Evolutionary conservation across 2,797 vertebrate genomes (phyloP).

Genomic region (Lemur catta): DNA sequence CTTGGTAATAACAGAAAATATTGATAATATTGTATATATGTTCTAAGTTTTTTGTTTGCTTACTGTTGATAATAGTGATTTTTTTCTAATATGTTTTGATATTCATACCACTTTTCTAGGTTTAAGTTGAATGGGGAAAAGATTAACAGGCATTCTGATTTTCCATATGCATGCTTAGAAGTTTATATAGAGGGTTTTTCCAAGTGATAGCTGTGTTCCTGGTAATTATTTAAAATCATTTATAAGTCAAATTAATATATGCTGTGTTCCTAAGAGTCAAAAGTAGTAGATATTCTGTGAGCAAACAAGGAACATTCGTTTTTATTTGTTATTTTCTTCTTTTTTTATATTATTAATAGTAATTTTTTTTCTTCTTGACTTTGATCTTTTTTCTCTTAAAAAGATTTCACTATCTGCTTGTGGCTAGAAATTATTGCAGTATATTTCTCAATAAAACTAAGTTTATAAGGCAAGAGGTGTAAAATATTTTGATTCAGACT

Average conservation of each 20-base stretch:
- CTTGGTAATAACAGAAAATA: neutral
- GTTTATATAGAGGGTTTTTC: neutral
- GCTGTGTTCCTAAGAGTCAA: neutral
- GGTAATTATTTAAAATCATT: neutral
- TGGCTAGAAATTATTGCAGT: neutral
- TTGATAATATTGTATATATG: neutral
- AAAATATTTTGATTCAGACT: neutral
- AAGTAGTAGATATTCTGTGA: neutral
- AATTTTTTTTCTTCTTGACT: neutral
- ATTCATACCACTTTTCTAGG: neutral
- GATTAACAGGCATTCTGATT: neutral
- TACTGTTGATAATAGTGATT: neutral
- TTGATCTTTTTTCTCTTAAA: neutral
- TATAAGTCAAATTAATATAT: neutral
- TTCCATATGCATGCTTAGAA: neutral
- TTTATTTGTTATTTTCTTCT: neutral
- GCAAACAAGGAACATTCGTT: neutral
- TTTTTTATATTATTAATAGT: neutral
- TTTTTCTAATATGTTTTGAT: neutral
- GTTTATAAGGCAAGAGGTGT: neutral
- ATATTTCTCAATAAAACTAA: neutral
- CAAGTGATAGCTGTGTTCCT: neutral
- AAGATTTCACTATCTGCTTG: neutral
- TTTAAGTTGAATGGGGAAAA: neutral
- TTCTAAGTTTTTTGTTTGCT: neutral